Evolutionary conservation across 2,113 vertebrate genomes (phyloP), one percentile per base, ranked within the genome.

Genomic region (Caranx melampygus): DNA sequence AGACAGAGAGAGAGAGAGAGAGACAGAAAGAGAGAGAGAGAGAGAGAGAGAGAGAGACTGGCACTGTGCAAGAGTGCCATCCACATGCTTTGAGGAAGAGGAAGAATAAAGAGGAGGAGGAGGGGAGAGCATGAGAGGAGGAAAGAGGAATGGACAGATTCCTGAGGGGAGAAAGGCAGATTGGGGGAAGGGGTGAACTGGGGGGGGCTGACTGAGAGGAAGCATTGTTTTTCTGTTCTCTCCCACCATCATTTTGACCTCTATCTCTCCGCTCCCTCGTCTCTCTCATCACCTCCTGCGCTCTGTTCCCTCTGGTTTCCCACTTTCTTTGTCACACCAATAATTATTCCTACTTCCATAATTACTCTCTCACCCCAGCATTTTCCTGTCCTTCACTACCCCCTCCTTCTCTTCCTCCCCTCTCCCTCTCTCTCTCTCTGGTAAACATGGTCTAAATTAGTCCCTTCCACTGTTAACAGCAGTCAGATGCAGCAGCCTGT

Each of bases 131-230:
- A 69, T 61, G 73, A 89, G 87, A 14, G 72, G 81, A 88, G 79
- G 61, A 82, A 82, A 89, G 90, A 80, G 85, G 86, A 87, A 88
- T 78, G 67, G 87, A 89, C 87, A 89, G 87, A 92, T 89, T 92
- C 92, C 90, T 89, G 86, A 84, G 89, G 89, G 91, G 80, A 65
- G 75, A 74, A 75, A 89, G 83, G 87, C 88, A 91, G 82, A 88
- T 89, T 73, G 88, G 92, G 90, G 89, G 84, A 81, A 74, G 90
- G 87, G 83, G 79, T 62, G 72, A 79, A 79, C n/a, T 6, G 57
- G 78, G 81, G 68, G 87, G 71, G 78, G 2, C 26, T 13, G 26
- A 55, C 70, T 78, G 71, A 75, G 76, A 68, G 79, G 72, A 89
- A 84, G 75, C 49, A 62, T 35, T 82, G 74, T 86, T 89, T 89